Conservation (phyloP, 1,140 invertebrate species). For the Drosophila pachea region DNA sequence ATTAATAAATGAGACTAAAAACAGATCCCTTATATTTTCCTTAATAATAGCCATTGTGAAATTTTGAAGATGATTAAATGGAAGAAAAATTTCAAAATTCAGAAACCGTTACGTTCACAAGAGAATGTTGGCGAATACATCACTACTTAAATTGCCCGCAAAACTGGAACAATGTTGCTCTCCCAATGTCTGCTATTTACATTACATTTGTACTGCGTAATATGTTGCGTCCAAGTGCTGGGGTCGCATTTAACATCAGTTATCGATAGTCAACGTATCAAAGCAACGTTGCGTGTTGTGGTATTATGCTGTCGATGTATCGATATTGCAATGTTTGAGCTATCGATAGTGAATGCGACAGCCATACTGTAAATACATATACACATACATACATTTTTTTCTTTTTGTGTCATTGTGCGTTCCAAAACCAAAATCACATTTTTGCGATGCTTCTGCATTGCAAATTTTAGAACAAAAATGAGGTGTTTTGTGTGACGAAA, state of each 20-base stretch:
- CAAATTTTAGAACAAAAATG: slow-evolving; percentile 53
- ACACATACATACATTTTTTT: slow-evolving; percentile 49
- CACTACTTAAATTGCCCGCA: too few relatives aligned
- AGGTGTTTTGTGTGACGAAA: slow-evolving; percentile 40
- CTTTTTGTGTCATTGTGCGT: slow-evolving; percentile 52
- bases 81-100: background rate
- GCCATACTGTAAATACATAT: slow-evolving; percentile 53
- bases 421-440: slow-evolving; percentile 50
- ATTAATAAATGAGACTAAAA: slow-evolving; percentile 48
- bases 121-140: too few relatives aligned
- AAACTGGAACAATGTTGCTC: too few relatives aligned
- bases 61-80: background rate
- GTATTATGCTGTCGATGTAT: background rate
- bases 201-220: background rate
- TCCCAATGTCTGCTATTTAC: too few relatives aligned
- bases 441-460: slow-evolving; percentile 49
- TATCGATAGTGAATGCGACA: slow-evolving; percentile 32
- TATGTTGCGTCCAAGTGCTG: background rate
- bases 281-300: background rate
- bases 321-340: background rate
- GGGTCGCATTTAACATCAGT: background rate
- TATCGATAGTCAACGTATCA: slow-evolving; percentile 11
- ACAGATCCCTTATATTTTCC: background rate
- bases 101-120: background rate
- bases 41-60: background rate